Base-by-base conservation (phyloP, 2,113 vertebrate species). In the Engystomops pustulosus region DNA sequence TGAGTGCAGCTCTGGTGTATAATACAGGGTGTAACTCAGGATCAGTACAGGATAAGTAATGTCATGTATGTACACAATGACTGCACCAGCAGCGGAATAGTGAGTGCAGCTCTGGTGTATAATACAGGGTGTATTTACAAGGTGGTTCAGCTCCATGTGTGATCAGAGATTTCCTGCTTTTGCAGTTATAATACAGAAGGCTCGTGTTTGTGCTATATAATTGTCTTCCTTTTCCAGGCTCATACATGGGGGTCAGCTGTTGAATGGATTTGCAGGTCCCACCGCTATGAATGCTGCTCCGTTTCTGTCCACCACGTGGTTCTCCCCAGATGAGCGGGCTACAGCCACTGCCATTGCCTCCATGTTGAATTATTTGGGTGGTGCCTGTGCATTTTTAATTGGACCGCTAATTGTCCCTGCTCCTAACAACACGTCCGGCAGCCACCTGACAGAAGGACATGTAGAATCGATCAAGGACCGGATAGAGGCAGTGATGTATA, bases 251-350 rank as follows among this genome's bases (percentile, higher is more conserved):
- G 98, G 97, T 53, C 98, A 99, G 89, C 87, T 99, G 30, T 84
- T 99, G 15, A 99, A 99, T 30, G 98, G 98, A 85, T 82, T 99
- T 87, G 98, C 96, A 0, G 98, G 98, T 4, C 98, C 98, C 0
- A 98, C 97, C 4, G 91, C 97, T 45, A 96, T 96, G 95, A 98
- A 97, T 0, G 97, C 97, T 0, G 96, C 96, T 1, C 98, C 97
- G 0, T 96, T 95, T 86, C 96, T 99, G 6, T 99, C 98, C 68
- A 98, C 97, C 0, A 99, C 97, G 0, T 99, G 98, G 98, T 99
- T 99, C 60, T 95, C 96, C 27, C 96, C 98, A 0, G 96, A 99
- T 53, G 96, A 99, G 81, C 94, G 98, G 51, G 97, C 98, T 81
- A 99, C 98, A 0, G 98, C 98, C 15, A 99, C 98, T 0, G 98